Conservation (phyloP, 1,140 invertebrate species). For the Drosophila varians region DNA sequence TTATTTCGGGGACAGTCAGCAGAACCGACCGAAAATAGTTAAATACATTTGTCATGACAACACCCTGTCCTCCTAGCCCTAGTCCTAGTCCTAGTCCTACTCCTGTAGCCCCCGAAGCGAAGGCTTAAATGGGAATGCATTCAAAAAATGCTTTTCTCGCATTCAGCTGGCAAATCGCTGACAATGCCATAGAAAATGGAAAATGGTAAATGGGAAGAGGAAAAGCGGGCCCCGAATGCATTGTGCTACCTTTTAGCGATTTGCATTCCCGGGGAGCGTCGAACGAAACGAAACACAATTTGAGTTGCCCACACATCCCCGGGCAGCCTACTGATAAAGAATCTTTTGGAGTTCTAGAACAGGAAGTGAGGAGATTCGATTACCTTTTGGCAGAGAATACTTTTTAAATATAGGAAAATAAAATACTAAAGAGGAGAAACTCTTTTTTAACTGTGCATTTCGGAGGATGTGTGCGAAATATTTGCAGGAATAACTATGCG, state of each 20-base stretch:
- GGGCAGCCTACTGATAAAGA: slow-evolving; percentile 21
- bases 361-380: neutral
- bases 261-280: slow-evolving; percentile 65
- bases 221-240: slow-evolving; percentile 15
- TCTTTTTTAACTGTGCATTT: slow-evolving; percentile 15
- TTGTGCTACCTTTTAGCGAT: slow-evolving; percentile 75
- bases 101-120: neutral
- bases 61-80: slow-evolving; percentile 3
- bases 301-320: slow-evolving; percentile 64
- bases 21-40: slow-evolving; percentile 71
- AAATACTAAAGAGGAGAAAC: neutral
- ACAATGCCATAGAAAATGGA: slow-evolving; percentile 66
- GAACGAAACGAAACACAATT: slow-evolving; percentile 77
- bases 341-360: neutral
- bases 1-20: slow-evolving; percentile 53
- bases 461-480: slow-evolving; percentile 34
- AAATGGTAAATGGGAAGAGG: slow-evolving; percentile 1
- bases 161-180: slow-evolving; percentile 78
- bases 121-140: slow-evolving; percentile 59
- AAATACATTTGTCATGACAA: slow-evolving; percentile 82
- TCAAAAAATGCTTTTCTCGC: slow-evolving; percentile 74
- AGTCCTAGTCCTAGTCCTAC: no score
- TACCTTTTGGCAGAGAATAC: neutral
- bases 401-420: neutral
- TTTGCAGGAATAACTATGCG: slow-evolving; percentile 50